A percentile compares a stretch with the other conserved stretches of the same genome.
phyloP scores from a whole-genome alignment of 2,888 invertebrate genomes.

The Tipula unca region DNA sequence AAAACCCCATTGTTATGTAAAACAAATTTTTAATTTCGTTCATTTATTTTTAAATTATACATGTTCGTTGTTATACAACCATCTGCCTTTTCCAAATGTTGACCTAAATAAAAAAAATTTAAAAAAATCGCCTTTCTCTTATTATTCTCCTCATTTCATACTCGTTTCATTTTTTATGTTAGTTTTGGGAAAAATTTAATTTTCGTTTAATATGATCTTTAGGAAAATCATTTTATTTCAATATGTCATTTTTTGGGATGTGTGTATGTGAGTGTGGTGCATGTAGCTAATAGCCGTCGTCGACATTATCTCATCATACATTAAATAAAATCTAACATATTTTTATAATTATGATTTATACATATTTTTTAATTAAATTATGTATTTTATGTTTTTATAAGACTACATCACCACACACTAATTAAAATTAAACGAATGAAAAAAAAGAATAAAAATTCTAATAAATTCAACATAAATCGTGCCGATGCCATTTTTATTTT shows the following conservation, averaged over 20 bases:
- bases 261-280: background rate
- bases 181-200: background rate
- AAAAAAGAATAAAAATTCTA: background rate
- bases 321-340: background rate
- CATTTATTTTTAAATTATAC: background rate
- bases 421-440: background rate
- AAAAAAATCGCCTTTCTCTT: background rate
- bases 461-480: background rate
- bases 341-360: background rate
- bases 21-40: background rate
- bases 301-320: background rate
- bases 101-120: background rate
- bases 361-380: background rate
- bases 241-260: background rate
- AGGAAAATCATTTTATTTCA: background rate
- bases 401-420: background rate
- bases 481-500: background rate
- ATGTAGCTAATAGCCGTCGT: background rate
- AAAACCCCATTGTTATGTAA: background rate
- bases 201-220: background rate
- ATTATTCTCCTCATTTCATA: background rate
- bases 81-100: background rate
- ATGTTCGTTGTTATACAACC: background rate
- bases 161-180: background rate
- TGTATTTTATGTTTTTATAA: background rate